These are phyloP conservation scores for Hirundichthys speculiger DNA, from an alignment of 2,113 vertebrate genomes.

Conservation along the genomic window DNA sequence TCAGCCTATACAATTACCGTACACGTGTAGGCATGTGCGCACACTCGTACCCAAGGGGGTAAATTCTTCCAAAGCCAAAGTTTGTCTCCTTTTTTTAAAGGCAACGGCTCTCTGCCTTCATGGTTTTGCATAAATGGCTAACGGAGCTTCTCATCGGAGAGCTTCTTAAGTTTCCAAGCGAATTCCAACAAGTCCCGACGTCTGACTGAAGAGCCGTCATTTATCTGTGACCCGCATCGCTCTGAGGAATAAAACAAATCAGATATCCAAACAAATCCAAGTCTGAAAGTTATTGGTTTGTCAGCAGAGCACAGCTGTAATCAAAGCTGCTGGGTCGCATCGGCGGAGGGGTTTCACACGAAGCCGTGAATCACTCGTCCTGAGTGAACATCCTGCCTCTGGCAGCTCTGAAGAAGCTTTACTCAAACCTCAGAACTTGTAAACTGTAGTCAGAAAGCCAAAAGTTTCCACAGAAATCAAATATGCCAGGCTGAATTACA, in stretches of 20 bases:
- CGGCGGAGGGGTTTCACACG: no score
- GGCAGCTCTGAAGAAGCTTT: no score
- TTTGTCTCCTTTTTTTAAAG: conserved; percentile 44
- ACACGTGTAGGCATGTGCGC: conserved; percentile 38
- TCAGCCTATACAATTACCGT: neutral
- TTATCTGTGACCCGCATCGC: conserved; percentile 12
- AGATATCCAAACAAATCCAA: conserved; percentile 23
- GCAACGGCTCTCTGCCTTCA: conserved; percentile 12
- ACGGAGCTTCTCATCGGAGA: conserved; percentile 28
- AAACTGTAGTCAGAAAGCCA: conserved; percentile 26
- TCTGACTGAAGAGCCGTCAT: conserved; percentile 27
- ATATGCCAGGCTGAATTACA: conserved; percentile 16
- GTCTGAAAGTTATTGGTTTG: conserved; percentile 7
- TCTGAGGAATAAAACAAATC: conserved; percentile 18
- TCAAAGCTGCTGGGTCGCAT: conserved; percentile 16
- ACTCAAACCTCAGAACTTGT: conserved; percentile 34
- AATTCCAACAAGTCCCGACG: neutral
- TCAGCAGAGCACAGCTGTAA: conserved; percentile 25
- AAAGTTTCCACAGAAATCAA: conserved; percentile 32
- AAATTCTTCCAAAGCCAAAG: conserved; percentile 45
- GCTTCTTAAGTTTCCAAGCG: neutral
- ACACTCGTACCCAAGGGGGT: conserved; percentile 15
- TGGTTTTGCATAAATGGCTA: conserved; percentile 24
- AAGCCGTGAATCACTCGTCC: neutral
- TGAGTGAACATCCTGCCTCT: conserved; percentile 28